phyloP scores from a whole-genome alignment of 2,797 vertebrate genomes.

The Anguilla marmorata region DNA sequence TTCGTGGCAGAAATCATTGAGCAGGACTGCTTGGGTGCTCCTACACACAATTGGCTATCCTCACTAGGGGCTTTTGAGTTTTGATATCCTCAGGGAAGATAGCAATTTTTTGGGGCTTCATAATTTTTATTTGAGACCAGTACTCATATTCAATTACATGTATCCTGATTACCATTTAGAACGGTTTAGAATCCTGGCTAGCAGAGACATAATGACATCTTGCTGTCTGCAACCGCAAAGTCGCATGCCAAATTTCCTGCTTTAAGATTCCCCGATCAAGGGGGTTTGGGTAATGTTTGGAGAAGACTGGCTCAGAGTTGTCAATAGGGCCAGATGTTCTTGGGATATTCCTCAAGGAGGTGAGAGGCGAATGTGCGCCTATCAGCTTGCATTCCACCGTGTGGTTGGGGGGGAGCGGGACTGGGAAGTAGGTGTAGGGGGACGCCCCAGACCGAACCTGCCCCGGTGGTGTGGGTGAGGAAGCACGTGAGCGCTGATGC shows the following conservation, averaged over 20 bases:
- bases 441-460: neutral
- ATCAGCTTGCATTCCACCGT: neutral
- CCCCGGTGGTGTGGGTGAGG: neutral
- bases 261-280: neutral
- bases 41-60: neutral
- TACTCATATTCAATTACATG: neutral
- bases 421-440: neutral
- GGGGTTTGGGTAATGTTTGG: neutral
- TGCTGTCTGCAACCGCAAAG: neutral
- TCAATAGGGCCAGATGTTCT: neutral
- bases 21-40: neutral
- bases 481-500: conserved; percentile 3
- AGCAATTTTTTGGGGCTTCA: neutral
- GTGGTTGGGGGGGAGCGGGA: neutral
- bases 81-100: neutral
- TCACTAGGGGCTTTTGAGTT: neutral
- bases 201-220: neutral
- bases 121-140: neutral
- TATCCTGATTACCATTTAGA: neutral
- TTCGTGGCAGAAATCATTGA: neutral
- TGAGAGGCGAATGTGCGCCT: neutral
- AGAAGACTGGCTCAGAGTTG: neutral
- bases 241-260: neutral
- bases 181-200: neutral
- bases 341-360: neutral